Evolutionary conservation across 2,113 vertebrate genomes (phyloP), one percentile per base, ranked within the genome.

Genomic region (Dasyurus viverrinus): DNA sequence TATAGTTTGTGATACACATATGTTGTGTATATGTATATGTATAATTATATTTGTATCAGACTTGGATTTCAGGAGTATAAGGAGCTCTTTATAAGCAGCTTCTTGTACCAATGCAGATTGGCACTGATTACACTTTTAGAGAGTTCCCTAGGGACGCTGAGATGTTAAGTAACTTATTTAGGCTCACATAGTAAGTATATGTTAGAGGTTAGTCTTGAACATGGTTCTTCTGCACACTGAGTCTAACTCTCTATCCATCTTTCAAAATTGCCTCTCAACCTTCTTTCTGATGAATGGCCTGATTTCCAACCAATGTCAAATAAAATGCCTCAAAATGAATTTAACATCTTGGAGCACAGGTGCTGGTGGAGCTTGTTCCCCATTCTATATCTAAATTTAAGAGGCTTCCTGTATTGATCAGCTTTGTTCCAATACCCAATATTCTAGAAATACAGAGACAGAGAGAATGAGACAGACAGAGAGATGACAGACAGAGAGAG

Each of bases 321-420:
- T 23, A 53, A 94, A 91, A 36, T 27, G 22, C 60, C n/a, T 94
- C 50, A 90, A 92, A 57, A 2, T 90, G n/a, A n/a, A 57, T 92
- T 91, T 95, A 93, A 53, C 36, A 68, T 93, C 53, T 76, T 92
- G 60, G 96, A 95, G 91, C 42, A 91, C 6, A 89, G 54, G 47
- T 8, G 53, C 46, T 19, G 7, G 92, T 92, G 36, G 19, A 84
- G 42, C 19, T 19, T 84, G 5, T 19, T 84, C n/a, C 54, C 36
- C 5, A 94, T n/a, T 93, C 89, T 53, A 91, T 94, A 91, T 92
- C 42, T 57, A 48, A 95, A 97, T 93, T 94, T 47, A 1, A 36
- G 57, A 30, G 47, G 12, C 89, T 55, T 95, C 47, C 92, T 60
- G 53, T 6, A 42, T 22, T 42, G 93, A 93, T 93, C 60, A 92